Conservation (phyloP, 2,888 invertebrate species). For the Metellina segmentata region DNA sequence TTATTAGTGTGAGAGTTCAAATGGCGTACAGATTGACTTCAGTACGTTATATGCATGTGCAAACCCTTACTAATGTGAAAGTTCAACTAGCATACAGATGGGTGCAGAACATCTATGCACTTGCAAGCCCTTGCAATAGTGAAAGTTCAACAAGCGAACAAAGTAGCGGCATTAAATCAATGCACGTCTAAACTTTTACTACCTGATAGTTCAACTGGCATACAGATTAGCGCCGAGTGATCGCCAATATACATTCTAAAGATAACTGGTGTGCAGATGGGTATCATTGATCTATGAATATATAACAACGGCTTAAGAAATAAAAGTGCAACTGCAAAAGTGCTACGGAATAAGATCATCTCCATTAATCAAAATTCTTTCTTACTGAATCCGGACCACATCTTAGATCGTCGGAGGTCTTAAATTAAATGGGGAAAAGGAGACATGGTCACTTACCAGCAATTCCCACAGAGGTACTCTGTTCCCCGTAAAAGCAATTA, state of each 20-base stretch:
- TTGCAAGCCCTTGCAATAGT: too few species aligned
- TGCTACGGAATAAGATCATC: not conserved
- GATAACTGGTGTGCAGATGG: not conserved
- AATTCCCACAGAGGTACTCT: not conserved
- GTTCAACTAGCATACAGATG: too few species aligned
- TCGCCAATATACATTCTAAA: not conserved
- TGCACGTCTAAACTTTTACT: not conserved
- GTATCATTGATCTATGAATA: not conserved
- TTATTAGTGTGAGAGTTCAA: too few species aligned
- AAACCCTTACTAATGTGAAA: too few species aligned
- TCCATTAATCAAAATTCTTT: slow-evolving; percentile 18
- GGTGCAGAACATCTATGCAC: too few species aligned
- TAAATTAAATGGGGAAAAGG: slow-evolving; percentile 13
- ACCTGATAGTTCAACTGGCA: not conserved
- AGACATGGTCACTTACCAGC: not conserved
- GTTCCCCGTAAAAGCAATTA: slow-evolving; percentile 5
- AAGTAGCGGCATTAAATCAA: not conserved
- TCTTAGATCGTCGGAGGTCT: slow-evolving; percentile 2
- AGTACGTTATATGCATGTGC: too few species aligned
- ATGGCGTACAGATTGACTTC: too few species aligned
- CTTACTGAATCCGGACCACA: slow-evolving; percentile 1
- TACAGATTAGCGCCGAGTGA: not conserved
- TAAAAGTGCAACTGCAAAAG: not conserved
- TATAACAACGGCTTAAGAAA: not conserved
- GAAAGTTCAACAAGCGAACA: too few species aligned